A percentile compares a stretch with the other conserved stretches of the same genome.
Conservation (phyloP, 2,113 vertebrate genomes). For the Copsychus sechellarum region DNA sequence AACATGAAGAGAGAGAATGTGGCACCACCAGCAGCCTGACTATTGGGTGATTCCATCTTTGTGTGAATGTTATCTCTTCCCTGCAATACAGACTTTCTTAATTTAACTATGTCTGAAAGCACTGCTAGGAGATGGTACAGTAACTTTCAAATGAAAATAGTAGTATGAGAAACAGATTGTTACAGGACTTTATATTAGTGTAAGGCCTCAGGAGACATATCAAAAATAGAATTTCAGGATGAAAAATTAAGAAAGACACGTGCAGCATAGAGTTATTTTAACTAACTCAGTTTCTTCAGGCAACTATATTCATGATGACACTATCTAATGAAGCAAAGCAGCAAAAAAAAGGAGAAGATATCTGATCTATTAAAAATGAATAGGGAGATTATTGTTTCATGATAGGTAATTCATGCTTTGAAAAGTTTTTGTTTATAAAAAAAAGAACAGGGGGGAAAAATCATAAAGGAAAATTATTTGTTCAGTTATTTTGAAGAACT, state of each 20-base stretch:
- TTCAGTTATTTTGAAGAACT: neutral
- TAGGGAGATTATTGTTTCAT: neutral
- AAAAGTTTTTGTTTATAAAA: neutral
- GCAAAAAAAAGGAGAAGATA: neutral
- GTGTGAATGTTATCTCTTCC: neutral
- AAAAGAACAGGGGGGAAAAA: neutral
- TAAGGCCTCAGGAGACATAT: conserved; percentile 14
- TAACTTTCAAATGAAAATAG: conserved; percentile 9
- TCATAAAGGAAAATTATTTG: neutral
- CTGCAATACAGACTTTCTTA: neutral
- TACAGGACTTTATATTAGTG: conserved; percentile 15
- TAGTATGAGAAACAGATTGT: conserved; percentile 15
- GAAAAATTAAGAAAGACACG: conserved; percentile 40
- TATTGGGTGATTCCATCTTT: neutral
- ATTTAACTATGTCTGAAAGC: neutral
- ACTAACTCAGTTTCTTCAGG: conserved; percentile 35
- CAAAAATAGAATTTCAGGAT: conserved; percentile 47
- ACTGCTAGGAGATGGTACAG: neutral
- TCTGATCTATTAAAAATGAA: conserved; percentile 26
- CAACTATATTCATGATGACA: conserved; percentile 29
- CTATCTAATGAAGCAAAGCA: conserved; percentile 34
- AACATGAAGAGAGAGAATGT: neutral
- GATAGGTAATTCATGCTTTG: neutral
- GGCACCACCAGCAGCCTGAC: neutral
- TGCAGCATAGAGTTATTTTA: conserved; percentile 43